Percentiles rank a stretch among this genome's conserved stretches.
phyloP scores from a whole-genome alignment of 92 coral and sea anemone species.

The Phenganax stokvisi region DNA sequence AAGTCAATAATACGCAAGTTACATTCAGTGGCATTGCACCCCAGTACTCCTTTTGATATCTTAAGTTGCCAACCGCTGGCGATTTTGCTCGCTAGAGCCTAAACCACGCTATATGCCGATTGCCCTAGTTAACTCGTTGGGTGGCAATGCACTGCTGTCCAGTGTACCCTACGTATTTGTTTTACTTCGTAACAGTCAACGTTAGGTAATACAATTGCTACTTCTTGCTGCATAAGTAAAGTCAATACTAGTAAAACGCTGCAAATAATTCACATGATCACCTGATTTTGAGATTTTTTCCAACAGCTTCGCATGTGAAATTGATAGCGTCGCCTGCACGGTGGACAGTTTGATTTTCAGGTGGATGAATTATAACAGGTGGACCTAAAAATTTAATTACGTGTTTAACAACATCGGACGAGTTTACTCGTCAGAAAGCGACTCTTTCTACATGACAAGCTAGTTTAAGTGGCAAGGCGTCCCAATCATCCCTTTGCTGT shows the following conservation, averaged over 20 bases:
- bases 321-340: conserved; percentile 46
- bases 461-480: no score
- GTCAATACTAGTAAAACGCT: not conserved
- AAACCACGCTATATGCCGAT: no score
- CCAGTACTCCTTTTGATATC: no score
- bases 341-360: conserved; percentile 59
- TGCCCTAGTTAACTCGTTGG: no score
- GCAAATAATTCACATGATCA: conserved; percentile 24
- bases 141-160: not conserved
- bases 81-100: no score
- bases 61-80: no score
- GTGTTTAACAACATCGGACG: not conserved
- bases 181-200: not conserved
- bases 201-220: no score
- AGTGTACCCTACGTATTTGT: not conserved
- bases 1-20: not conserved
- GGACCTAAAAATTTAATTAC: conserved; percentile 5
- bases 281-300: conserved; percentile 63
- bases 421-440: not conserved
- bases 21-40: no score
- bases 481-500: not conserved
- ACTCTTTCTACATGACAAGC: no score
- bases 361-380: conserved; percentile 57
- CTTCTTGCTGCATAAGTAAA: not conserved
- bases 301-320: conserved; percentile 62